Evolutionary conservation across 1,140 invertebrate genomes (phyloP), one percentile per base, ranked within the genome.

Genomic region (Galleria mellonella): DNA sequence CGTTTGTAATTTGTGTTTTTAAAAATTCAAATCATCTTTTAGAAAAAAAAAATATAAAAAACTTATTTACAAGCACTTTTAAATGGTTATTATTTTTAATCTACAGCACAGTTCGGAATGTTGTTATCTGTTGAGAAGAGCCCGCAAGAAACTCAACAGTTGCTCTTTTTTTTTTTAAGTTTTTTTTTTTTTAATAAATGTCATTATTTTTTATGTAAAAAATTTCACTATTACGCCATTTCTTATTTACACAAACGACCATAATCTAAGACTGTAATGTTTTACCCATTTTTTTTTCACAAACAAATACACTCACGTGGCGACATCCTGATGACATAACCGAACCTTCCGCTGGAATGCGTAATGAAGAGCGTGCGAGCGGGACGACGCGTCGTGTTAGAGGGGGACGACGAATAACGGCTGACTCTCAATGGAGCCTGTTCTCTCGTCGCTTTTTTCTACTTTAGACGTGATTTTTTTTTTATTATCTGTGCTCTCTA

Each of bases 341-440:
- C 35, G 8, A n/a, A 23, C 17, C 17, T 23, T 23, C 17, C 35
- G 35, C 35, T 17, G 35, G 35, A 37, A 37, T 37, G 9, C 15
- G 17, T 35, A 35, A 37, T 36, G 35, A 30, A 33, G 30, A 38
- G 39, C 10, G 38, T 43, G 36, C 17, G 36, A 38, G 28, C 11
- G 30, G 33, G 47, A 40, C 30, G 39, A 29, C 4, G 2, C 29
- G 12, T 23, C 5, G 9, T n/a, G 15, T 9, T 6, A 5, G 11
- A 44, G 28, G 11, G 42, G 29, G 47, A 50, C 36, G 28, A 30
- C 8, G 44, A 14, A 44, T 50, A 50, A 44, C 47, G 35, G 47
- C 41, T 41, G 42, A 35, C 31, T 17, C 27, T 42, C 28, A 50
- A 50, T 50, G 47, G 17, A 50, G 41, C 42, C 41, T 27, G 47